These are phyloP conservation scores for Nymphalis polychloros DNA, from an alignment of 2,888 invertebrate species.

Conservation along the genomic window DNA sequence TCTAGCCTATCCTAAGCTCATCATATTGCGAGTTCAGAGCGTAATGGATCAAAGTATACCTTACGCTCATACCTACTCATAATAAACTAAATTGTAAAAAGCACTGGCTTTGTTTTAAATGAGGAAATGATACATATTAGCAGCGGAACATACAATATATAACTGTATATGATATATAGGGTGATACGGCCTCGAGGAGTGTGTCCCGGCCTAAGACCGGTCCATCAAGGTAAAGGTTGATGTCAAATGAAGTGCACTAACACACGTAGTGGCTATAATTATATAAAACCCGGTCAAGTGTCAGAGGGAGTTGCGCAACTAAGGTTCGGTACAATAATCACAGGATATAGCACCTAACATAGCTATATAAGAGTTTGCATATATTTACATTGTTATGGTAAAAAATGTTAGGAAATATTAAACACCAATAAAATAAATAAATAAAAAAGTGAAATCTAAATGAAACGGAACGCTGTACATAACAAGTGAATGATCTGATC, in stretches of 20 bases:
- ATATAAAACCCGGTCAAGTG: constrained; percentile 2
- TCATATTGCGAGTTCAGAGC: no score
- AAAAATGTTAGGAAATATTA: no score
- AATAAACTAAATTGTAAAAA: neutral
- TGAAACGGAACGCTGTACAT: no score
- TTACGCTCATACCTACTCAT: no score
- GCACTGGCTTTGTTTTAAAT: neutral
- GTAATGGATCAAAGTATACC: no score
- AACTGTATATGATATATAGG: constrained; percentile 22
- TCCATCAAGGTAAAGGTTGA: constrained; percentile 61
- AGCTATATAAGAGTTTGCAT: no score
- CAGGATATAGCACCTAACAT: no score
- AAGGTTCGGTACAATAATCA: constrained; percentile 1
- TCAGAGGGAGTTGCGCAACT: neutral
- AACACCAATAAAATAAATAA: no score
- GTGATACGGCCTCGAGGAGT: constrained; percentile 43
- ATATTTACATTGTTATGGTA: no score
- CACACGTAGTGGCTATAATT: constrained; percentile 1
- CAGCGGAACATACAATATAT: constrained; percentile 12
- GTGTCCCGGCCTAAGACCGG: constrained; percentile 48
- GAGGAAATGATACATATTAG: constrained; percentile 19
- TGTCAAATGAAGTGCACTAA: constrained; percentile 41
- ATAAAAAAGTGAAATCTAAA: no score
- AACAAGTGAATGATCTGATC: no score
- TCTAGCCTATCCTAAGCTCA: no score